Base-by-base conservation (phyloP, 2,888 invertebrate genomes). In the Campaea margaritaria region DNA sequence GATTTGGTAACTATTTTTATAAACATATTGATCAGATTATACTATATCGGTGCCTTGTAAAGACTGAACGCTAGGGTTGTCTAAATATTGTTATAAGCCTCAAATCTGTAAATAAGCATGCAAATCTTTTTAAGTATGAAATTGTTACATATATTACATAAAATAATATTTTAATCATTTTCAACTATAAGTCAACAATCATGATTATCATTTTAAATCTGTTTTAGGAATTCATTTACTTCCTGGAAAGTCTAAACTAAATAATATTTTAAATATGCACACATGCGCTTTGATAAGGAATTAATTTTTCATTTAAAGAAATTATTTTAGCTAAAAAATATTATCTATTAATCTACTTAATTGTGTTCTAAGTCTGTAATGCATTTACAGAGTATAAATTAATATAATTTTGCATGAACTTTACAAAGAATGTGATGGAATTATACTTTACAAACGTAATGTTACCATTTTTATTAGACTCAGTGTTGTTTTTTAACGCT, bases 11-110 rank as follows among this genome's bases (percentile, higher is more conserved):
- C 53, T 39, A 46, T 46, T 51, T 81, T 62, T 72, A 69, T 68
- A 70, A 67, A 52, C 66, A 64, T 64, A 70, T 62, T 74, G 78
- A 58, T 81, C 75, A 66, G 70, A 78, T 60, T 63, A 34, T n/a
- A 34, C 10, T 36, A 31, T 73, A 80, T 83, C 73, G 82, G 89
- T 89, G 89, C 89, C 89, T 89, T 87, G 73, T 72, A 66, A 83
- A 88, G 88, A 88, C 87, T 88, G 88, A 81, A 31, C 7, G 9
- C 61, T 49, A 45, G 39, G 9, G 38, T 36, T 52, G 52, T 52
- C 36, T 21, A 21, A 14, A 39, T 39, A 1, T 13, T 31, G n/a
- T 44, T 7, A 16, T 3, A 34, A n/a, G n/a, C 11, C 12, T 34
- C 41, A 16, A 34, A n/a, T 28, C 15, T 46, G 28, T 42, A 34